phyloP scores from a whole-genome alignment of 2,113 vertebrate genomes.

The Brachionichthys hirsutus region DNA sequence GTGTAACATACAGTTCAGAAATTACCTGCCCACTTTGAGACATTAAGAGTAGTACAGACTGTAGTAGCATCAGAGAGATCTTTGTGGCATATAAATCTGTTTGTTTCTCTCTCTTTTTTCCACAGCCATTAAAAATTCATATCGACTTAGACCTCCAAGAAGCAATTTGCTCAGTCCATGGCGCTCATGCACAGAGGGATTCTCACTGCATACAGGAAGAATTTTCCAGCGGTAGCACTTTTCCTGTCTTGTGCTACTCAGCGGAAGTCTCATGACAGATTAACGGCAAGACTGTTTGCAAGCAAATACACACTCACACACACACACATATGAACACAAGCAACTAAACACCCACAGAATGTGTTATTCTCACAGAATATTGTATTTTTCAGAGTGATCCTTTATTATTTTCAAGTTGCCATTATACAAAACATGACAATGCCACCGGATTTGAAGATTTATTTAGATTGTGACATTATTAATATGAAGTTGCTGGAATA shows the following conservation, averaged over 20 bases:
- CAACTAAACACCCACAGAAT: no score
- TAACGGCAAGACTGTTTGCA: not conserved
- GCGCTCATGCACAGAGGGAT: conserved; percentile 9
- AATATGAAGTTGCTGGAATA: not conserved
- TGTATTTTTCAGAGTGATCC: no score
- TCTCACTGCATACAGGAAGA: not conserved
- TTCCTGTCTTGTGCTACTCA: conserved; percentile 1
- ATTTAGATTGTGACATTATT: not conserved
- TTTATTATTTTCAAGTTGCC: no score
- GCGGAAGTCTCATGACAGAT: not conserved
- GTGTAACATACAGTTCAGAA: not conserved
- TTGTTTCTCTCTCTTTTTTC: conserved; percentile 14
- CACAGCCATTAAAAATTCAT: conserved; percentile 10
- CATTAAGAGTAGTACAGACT: not conserved
- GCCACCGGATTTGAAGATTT: no score
- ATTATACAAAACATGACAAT: no score
- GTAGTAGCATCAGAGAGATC: conserved; percentile 1
- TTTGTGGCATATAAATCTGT: conserved; percentile 5
- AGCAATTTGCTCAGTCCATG: conserved; percentile 16
- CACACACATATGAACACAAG: no score
- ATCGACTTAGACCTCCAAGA: conserved; percentile 25
- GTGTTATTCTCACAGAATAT: no score
- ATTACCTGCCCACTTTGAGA: no score
- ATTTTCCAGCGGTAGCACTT: not conserved
- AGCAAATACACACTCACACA: not conserved